A percentile compares a stretch with the other conserved stretches of the same genome.
Conservation (phyloP, 2,797 vertebrate genomes). For the Tokudaia tokunoshimensis region DNA sequence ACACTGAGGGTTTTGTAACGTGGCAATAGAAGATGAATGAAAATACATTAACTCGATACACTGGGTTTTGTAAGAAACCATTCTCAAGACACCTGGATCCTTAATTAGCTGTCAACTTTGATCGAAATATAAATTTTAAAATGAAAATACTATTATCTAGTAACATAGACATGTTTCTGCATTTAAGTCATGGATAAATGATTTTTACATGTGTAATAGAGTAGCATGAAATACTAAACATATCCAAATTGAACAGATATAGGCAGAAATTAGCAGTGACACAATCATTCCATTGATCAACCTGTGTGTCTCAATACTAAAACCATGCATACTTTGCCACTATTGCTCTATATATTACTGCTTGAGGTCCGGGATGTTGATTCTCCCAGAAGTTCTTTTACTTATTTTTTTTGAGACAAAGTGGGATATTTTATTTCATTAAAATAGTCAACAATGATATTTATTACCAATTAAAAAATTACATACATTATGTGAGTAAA, state of each 20-base stretch:
- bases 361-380: not conserved
- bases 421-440: too few relatives aligned
- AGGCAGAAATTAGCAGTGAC: not conserved
- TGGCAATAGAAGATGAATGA: slow-evolving; percentile 17
- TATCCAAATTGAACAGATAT: not conserved
- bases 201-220: slow-evolving; percentile 24
- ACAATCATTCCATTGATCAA: not conserved
- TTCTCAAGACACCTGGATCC: slow-evolving; percentile 53
- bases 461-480: too few relatives aligned
- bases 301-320: not conserved
- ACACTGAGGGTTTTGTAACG: not conserved
- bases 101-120: slow-evolving; percentile 63
- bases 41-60: slow-evolving; percentile 33
- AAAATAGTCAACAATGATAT: too few relatives aligned
- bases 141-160: not conserved
- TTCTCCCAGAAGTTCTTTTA: not conserved
- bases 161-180: not conserved
- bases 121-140: slow-evolving; percentile 50
- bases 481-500: too few relatives aligned
- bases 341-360: not conserved
- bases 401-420: too few relatives aligned
- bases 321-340: not conserved
- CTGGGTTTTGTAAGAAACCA: slow-evolving; percentile 41
- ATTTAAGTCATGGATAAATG: not conserved
- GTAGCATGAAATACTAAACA: not conserved